Evolutionary conservation across 2,888 invertebrate species (phyloP).

Genomic region (Leptopilina myrica): DNA sequence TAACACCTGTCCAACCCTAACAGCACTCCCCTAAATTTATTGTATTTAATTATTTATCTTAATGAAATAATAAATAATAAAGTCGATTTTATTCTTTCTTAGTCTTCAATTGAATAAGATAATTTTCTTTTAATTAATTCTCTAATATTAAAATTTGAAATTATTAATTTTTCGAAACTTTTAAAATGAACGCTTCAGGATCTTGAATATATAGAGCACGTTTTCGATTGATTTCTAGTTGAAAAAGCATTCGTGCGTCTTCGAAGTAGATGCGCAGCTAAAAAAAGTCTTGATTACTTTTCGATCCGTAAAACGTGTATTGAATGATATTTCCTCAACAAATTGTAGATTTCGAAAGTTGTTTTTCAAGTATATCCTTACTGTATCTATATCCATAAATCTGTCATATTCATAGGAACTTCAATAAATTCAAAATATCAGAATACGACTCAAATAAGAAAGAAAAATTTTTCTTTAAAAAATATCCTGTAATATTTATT

Average conservation of each 20-base stretch:
- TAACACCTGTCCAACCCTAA: too few species aligned
- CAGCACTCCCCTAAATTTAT: too few species aligned
- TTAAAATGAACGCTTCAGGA: neutral
- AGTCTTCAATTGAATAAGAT: too few species aligned
- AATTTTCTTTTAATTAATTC: too few species aligned
- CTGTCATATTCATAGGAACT: neutral
- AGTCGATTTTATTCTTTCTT: too few species aligned
- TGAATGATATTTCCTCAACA: conserved; percentile 62
- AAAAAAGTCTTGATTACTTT: conserved; percentile 67
- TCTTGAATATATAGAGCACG: conserved; percentile 67
- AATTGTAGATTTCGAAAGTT: neutral
- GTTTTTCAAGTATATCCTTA: neutral
- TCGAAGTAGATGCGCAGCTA: conserved; percentile 52
- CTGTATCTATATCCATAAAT: neutral
- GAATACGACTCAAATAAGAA: too few species aligned
- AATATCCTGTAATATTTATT: too few species aligned
- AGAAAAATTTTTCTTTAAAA: too few species aligned
- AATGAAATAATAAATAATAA: too few species aligned
- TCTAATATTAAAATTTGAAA: neutral
- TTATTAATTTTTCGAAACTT: neutral
- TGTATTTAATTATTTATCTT: too few species aligned
- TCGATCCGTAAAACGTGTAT: conserved; percentile 69
- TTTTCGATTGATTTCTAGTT: conserved; percentile 68
- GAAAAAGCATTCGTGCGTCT: conserved; percentile 58
- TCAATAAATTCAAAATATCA: neutral